These are phyloP conservation scores for Brachionus manjavacas DNA, from an alignment of 1,140 invertebrate species.

Conservation along the genomic window DNA sequence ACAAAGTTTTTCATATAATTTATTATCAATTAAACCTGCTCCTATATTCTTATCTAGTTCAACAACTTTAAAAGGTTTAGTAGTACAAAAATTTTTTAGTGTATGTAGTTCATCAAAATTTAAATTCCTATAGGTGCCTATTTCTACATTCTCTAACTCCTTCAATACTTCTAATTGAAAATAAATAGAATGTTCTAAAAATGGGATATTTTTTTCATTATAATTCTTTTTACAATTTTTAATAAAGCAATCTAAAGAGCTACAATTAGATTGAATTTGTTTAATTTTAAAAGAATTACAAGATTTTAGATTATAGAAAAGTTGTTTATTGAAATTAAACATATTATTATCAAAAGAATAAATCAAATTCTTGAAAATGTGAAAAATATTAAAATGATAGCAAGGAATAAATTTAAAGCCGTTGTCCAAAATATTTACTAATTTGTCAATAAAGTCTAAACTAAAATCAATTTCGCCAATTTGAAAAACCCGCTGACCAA, in stretches of 20 bases:
- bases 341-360: not conserved
- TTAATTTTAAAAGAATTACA: not conserved
- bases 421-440: not conserved
- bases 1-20: not conserved
- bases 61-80: not conserved
- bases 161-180: conserved; percentile 20
- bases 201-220: not conserved
- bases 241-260: not conserved
- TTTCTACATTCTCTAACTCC: not conserved
- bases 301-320: not conserved
- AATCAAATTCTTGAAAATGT: conserved; percentile 16
- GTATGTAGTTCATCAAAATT: not conserved
- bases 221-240: conserved; percentile 3
- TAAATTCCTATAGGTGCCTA: not conserved
- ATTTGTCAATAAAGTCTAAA: not conserved
- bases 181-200: not conserved
- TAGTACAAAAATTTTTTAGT: not conserved
- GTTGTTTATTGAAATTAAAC: not conserved
- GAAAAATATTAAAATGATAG: conserved; percentile 18
- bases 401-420: conserved; percentile 14
- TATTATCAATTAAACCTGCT: not conserved
- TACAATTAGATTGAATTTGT: not conserved
- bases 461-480: not conserved
- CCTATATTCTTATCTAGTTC: conserved; percentile 17
- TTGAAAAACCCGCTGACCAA: not conserved